A percentile compares a stretch with the other conserved stretches of the same genome.
phyloP scores from a whole-genome alignment of 2,888 invertebrate species.

The Thecocarcelia acutangulata region DNA sequence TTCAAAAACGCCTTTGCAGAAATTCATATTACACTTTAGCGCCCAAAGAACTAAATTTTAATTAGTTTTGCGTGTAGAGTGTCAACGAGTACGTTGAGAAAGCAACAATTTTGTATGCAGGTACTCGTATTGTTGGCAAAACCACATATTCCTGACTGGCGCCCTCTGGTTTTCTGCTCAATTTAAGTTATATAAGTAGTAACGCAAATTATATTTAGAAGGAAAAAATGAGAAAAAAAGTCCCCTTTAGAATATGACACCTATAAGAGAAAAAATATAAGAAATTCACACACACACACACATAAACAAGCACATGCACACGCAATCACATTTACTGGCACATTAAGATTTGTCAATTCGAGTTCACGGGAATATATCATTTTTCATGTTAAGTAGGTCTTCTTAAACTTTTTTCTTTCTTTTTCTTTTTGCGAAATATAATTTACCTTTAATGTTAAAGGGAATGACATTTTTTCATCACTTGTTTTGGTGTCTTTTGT shows the following conservation, averaged over 20 bases:
- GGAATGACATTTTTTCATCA: conserved; percentile 54
- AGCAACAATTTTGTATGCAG: conserved; percentile 55
- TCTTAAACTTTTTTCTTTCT: conserved; percentile 72
- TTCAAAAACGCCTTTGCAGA: too few relatives aligned
- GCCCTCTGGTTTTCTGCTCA: conserved; percentile 80
- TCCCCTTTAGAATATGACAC: conserved; percentile 64
- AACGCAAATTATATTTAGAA: conserved; percentile 39
- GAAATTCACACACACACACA: conserved; percentile 64
- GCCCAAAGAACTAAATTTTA: not conserved
- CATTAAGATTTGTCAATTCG: conserved; percentile 11
- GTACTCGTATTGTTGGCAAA: conserved; percentile 51
- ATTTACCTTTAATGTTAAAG: conserved; percentile 53
- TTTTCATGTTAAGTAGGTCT: conserved; percentile 71
- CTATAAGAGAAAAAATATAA: conserved; percentile 54
- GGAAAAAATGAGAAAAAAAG: conserved; percentile 35
- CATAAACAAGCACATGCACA: not conserved
- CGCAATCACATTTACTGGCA: not conserved
- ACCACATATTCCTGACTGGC: conserved; percentile 73
- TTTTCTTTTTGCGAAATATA: conserved; percentile 37
- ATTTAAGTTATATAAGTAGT: conserved; percentile 73
- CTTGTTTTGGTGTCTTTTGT: conserved; percentile 64
- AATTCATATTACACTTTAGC: too few relatives aligned
- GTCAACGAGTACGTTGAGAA: conserved; percentile 1
- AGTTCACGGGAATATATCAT: conserved; percentile 65
- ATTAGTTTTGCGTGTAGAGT: conserved; percentile 20